Evolutionary conservation across 1,140 invertebrate species (phyloP), one percentile per base, ranked within the genome.

Genomic region (Magallana angulata): DNA sequence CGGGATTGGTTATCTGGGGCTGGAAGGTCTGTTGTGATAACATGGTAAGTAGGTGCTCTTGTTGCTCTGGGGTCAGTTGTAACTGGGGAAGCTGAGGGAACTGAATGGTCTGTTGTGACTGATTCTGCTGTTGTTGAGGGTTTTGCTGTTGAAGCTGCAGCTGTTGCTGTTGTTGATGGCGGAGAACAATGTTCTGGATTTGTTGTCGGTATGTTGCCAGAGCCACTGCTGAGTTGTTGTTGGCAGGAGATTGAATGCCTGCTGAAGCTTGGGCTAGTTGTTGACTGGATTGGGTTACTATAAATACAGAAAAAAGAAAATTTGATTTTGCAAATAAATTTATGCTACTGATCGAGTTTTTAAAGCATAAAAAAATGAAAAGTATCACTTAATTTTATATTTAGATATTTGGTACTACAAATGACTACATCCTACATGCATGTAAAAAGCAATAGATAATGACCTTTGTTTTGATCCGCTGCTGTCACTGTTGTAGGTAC

Each of bases 31-130:
- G 91, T 68, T 88, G 89, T 12, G 80, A 93, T 87, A 94, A 90
- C 91, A 92, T 92, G 81, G 94, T 94, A 90, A 95, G 95, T 12
- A 95, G 95, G 90, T 95, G 95, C 18, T 95, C 92, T 86, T 95
- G 93, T 58, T 91, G 92, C 71, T 92, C 91, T 4, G 90, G 91
- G 36, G 90, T 91, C 14, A 92, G 85, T 85, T 92, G 91, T 18
- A 91, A 87, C 57, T 90, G 89, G 11, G 90, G 90, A 82, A 91
- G 87, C 62, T 90, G 91, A 16, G 68, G 88, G 48, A 85, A 84
- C 68, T 90, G 89, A 7, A 89, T 85, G 59, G 88, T 89, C 60
- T 88, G 89, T 36, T 82, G 90, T 59, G 89, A 88, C 18, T 91
- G 87, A 18, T 90, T 86, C 68, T 90, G 91, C 82, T 90, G 91